Evolutionary conservation across 1,140 invertebrate genomes (phyloP).

Genomic region (Calephelis nemesis): DNA sequence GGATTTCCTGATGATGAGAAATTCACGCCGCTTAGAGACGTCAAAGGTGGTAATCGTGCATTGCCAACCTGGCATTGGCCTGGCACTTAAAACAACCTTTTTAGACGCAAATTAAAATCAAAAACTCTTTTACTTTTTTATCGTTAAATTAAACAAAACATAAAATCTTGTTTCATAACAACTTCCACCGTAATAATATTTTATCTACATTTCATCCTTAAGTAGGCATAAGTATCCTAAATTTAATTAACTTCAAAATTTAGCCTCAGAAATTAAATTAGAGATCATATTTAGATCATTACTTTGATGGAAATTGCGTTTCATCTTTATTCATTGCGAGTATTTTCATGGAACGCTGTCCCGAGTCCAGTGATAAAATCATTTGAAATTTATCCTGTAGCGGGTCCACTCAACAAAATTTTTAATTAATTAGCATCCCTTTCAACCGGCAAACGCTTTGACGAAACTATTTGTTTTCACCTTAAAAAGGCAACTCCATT

Average conservation of each 20-base stretch:
- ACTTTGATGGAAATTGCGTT: slow-evolving; percentile 12
- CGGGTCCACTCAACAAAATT: slow-evolving; percentile 33
- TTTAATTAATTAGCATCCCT: slow-evolving; percentile 69
- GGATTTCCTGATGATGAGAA: no score
- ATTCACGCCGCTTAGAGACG: no score
- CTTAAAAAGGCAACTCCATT: slow-evolving; percentile 74
- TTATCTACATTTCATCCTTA: no score
- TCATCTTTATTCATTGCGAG: slow-evolving; percentile 12
- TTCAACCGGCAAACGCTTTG: slow-evolving; percentile 50
- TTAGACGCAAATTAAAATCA: no score
- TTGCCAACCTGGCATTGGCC: no score
- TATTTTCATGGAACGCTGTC: slow-evolving; percentile 13
- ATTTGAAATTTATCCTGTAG: slow-evolving; percentile 32
- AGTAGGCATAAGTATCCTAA: not conserved
- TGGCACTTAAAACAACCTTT: no score
- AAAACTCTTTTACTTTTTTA: no score
- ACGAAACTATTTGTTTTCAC: slow-evolving; percentile 69
- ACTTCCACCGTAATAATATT: no score
- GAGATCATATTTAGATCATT: slow-evolving; percentile 19
- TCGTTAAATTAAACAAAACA: no score
- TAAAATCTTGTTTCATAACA: no score
- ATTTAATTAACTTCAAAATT: slow-evolving; percentile 7
- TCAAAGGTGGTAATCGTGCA: no score
- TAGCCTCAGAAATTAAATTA: slow-evolving; percentile 13
- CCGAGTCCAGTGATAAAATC: slow-evolving; percentile 33